Evolutionary conservation across 2,113 vertebrate genomes (phyloP), one percentile per base, ranked within the genome.

Genomic region (Alexandromys fortis): DNA sequence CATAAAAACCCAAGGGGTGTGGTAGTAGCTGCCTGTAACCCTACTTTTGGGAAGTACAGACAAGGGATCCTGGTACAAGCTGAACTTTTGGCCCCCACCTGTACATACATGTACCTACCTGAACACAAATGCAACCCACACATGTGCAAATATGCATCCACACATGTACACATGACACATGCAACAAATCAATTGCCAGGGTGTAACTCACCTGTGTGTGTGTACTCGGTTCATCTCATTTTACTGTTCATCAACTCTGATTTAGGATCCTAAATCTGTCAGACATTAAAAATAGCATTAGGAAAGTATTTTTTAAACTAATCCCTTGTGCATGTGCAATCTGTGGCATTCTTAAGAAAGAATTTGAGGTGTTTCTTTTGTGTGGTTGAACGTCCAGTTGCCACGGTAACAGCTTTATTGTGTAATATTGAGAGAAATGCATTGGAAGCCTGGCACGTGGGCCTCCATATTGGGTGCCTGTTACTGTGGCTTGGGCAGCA

Each of bases 311-410:
- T 95, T 92, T 94, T 79, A 76, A n/a, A 82, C 2, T 35, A 58
- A 17, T 94, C 73, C 2, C 52, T 94, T 96, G 82, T 70, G 70
- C 49, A 7, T 6, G 3, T 89, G 85, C 92, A 86, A 94, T 81
- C 21, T 47, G 70, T 92, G 61, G 58, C 11, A 3, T 83, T 95
- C 94, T 90, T 92, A 93, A 68, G 75, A 68, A 86, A 72, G 93
- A 52, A 3, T n/a, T 47, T 58, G 93, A 90, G 75, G 45, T 86
- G 14, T 61, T 75, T 83, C 91, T 93, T 63, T 4, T 67, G 90
- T 96, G 93, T 89, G 10, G 55, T 26, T 47, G 2, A 35, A 97
- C 67, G 94, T 73, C 81, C 68, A 28, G 94, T 95, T 96, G 92
- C 86, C 7, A 78, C 75, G 86, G 96, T 75, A 94, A 97, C 30